Evolutionary conservation across 2,888 invertebrate genomes (phyloP).

Genomic region (Lissocephala sabroskyi): DNA sequence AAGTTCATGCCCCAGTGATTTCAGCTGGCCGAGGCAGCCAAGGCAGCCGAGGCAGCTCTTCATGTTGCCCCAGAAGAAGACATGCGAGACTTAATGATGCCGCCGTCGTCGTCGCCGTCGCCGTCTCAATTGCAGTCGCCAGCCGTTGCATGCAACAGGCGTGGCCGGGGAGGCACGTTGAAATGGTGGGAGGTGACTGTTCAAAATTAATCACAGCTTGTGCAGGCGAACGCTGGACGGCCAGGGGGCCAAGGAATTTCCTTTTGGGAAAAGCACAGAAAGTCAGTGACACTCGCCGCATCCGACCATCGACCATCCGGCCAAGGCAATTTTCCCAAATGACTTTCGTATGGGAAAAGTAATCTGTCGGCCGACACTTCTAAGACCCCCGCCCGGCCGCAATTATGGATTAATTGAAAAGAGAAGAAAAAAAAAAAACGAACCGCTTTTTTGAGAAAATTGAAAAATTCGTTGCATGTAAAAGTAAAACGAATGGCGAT

Average conservation of each 20-base stretch:
- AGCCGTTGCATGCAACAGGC: slow-evolving; percentile 4
- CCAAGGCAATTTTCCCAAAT: too few species aligned
- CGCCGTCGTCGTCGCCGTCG: slow-evolving; percentile 65
- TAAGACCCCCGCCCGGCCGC: too few species aligned
- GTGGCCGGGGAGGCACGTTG: slow-evolving; percentile 22
- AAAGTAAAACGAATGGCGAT: slow-evolving; percentile 38
- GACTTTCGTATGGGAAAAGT: too few species aligned
- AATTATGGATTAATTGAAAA: too few species aligned
- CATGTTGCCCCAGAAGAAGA: slow-evolving; percentile 24
- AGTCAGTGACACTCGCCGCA: too few species aligned
- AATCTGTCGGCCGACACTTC: too few species aligned
- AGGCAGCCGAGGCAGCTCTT: slow-evolving; percentile 8
- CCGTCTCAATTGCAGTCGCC: slow-evolving; percentile 41
- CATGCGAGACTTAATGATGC: slow-evolving; percentile 64
- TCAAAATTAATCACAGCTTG: slow-evolving; percentile 46
- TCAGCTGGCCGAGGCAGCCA: slow-evolving; percentile 27
- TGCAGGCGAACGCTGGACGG: too few species aligned
- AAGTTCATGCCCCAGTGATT: slow-evolving; percentile 60
- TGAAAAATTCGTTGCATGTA: slow-evolving; percentile 33
- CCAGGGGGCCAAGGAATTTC: too few species aligned
- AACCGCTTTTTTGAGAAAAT: too few species aligned
- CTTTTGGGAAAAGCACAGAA: too few species aligned
- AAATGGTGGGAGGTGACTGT: slow-evolving; percentile 19
- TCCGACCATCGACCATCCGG: too few species aligned
- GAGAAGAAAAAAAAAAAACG: too few species aligned